Conservation (phyloP, 2,797 vertebrate genomes). For the Mus minutoides region DNA sequence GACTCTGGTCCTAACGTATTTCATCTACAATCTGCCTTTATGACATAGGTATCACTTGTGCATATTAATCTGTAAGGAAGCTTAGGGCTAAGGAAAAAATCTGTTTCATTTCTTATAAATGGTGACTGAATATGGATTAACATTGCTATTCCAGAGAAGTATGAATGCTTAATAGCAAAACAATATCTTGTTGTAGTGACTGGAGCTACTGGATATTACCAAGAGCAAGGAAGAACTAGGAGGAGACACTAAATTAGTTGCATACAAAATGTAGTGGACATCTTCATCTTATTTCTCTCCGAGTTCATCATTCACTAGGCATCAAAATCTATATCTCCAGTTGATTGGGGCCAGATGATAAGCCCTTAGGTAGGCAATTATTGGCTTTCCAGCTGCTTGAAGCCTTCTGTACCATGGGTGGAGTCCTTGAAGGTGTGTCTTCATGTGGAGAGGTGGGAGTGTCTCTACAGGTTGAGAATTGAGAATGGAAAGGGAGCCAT, state of each 20-base stretch:
- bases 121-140: neutral
- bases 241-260: neutral
- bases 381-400: neutral
- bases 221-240: neutral
- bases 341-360: neutral
- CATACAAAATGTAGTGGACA: neutral
- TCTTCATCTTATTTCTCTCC: neutral
- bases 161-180: slow-evolving; percentile 44
- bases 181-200: neutral
- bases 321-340: neutral
- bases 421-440: neutral
- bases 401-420: neutral
- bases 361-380: neutral
- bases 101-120: neutral
- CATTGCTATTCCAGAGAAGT: slow-evolving; percentile 15
- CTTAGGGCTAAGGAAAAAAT: neutral
- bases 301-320: neutral
- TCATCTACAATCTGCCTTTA: neutral
- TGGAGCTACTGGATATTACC: neutral
- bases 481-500: neutral
- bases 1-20: rapidly evolving
- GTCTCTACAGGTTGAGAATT: neutral
- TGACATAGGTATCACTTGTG: neutral
- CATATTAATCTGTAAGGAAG: slow-evolving; percentile 9
- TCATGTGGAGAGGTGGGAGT: neutral